Evolutionary conservation across 2,888 invertebrate genomes (phyloP).

Genomic region (Cerceris ruficornis): DNA sequence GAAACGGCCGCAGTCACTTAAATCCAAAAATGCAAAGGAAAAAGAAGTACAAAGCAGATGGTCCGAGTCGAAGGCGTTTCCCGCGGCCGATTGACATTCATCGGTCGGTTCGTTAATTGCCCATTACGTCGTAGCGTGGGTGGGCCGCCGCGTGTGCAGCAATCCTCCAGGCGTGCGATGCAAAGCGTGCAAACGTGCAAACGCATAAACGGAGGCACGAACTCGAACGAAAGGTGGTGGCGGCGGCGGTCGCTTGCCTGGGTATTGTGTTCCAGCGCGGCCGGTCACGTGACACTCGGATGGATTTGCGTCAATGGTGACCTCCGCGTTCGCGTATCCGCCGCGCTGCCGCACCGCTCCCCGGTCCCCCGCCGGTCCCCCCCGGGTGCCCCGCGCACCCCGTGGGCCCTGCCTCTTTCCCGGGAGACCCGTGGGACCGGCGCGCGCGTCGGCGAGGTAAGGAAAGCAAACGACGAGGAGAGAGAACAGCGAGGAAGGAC

Average conservation of each 20-base stretch:
- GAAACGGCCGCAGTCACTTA: background rate
- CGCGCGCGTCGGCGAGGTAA: constrained; percentile 27
- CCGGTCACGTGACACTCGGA: constrained; percentile 84
- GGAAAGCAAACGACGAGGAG: constrained; percentile 26
- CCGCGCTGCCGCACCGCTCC: constrained; percentile 77
- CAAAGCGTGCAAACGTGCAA: background rate
- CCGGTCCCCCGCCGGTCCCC: constrained; percentile 25
- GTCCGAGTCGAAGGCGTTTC: background rate
- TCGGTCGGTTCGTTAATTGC: constrained; percentile 52
- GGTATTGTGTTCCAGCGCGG: constrained; percentile 67
- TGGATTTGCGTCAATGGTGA: constrained; percentile 89
- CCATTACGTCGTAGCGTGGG: constrained; percentile 64
- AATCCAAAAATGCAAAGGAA: background rate
- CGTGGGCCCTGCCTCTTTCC: constrained; percentile 26
- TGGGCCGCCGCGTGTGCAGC: constrained; percentile 37
- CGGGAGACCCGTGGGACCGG: constrained; percentile 50
- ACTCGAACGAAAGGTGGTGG: constrained; percentile 66
- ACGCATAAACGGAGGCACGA: constrained; percentile 37
- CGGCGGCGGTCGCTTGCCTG: constrained; percentile 29
- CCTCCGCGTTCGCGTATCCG: constrained; percentile 84
- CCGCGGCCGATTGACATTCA: constrained; percentile 43
- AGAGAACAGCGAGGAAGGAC: background rate
- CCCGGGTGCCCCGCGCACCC: constrained; percentile 20
- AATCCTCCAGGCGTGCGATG: constrained; percentile 7
- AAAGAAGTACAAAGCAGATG: background rate